Evolutionary conservation across 1,140 invertebrate genomes (phyloP).

Genomic region (Pachypeltis micranthus): DNA sequence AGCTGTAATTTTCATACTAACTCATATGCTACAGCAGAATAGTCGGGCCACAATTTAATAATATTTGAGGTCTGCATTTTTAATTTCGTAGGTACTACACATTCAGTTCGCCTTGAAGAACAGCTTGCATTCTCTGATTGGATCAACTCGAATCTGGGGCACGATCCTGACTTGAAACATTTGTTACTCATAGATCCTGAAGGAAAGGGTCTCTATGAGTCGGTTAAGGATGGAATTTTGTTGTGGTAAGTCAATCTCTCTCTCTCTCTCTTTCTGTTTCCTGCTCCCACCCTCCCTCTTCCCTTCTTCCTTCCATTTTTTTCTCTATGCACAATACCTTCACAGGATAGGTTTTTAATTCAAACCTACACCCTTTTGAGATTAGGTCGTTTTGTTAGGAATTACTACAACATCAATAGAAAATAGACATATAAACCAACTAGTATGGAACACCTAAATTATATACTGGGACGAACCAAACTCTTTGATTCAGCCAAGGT

Average conservation of each 20-base stretch:
- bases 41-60: no score
- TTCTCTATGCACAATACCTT: neutral
- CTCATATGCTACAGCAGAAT: no score
- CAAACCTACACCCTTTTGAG: no score
- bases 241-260: slow-evolving; percentile 59
- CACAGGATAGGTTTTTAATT: no score
- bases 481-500: no score
- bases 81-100: slow-evolving; percentile 56
- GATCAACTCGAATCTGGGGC: slow-evolving; percentile 88
- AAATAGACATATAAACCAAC: no score
- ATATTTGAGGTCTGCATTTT: slow-evolving; percentile 29
- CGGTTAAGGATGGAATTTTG: slow-evolving; percentile 91
- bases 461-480: no score
- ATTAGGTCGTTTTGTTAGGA: no score
- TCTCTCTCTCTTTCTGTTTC: neutral
- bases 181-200: slow-evolving; percentile 84
- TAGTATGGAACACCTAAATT: no score
- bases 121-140: slow-evolving; percentile 97
- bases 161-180: slow-evolving; percentile 79
- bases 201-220: slow-evolving; percentile 80
- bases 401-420: no score
- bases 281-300: neutral
- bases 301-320: neutral
- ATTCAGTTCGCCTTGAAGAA: slow-evolving; percentile 88
- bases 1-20: no score